Percentiles rank a stretch among this genome's conserved stretches.
These are phyloP conservation scores for Neelides folsomi DNA, from an alignment of 2,888 invertebrate genomes.

Conservation along the genomic window DNA sequence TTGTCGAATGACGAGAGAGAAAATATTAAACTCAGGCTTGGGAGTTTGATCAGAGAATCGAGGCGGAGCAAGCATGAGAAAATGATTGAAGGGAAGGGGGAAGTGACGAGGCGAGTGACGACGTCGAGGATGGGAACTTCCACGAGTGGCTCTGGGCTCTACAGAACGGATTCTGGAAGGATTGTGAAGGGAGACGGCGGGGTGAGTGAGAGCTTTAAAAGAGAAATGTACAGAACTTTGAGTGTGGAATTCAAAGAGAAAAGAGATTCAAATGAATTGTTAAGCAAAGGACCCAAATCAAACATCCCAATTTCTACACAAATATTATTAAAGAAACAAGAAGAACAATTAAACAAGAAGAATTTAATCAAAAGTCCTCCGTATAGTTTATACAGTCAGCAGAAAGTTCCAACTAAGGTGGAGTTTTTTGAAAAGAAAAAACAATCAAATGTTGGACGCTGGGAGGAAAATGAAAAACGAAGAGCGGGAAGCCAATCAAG, in stretches of 20 bases:
- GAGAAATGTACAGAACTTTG: slow-evolving; percentile 54
- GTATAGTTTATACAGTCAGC: slow-evolving; percentile 42
- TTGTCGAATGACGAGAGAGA: slow-evolving; percentile 29
- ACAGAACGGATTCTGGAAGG: slow-evolving; percentile 16
- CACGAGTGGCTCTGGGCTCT: slow-evolving; percentile 6
- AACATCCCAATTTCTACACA: slow-evolving; percentile 33
- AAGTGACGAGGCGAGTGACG: slow-evolving; percentile 11
- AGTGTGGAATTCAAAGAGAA: slow-evolving; percentile 59
- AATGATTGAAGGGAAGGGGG: slow-evolving; percentile 4
- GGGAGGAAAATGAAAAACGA: background rate
- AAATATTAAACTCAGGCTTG: slow-evolving; percentile 27
- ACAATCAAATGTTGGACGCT: slow-evolving; percentile 13
- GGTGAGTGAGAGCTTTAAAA: slow-evolving; percentile 56
- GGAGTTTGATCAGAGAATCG: slow-evolving; percentile 20
- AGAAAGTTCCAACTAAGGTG: slow-evolving; percentile 57
- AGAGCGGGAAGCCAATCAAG: background rate
- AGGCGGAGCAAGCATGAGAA: slow-evolving; percentile 7
- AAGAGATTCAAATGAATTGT: slow-evolving; percentile 47
- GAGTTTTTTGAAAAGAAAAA: slow-evolving; percentile 58
- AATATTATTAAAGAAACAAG: slow-evolving; percentile 22
- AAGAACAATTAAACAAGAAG: slow-evolving; percentile 18
- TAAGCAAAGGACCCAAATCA: slow-evolving; percentile 33
- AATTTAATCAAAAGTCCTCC: slow-evolving; percentile 14
- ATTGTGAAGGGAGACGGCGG: slow-evolving; percentile 27
- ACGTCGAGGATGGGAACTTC: slow-evolving; percentile 27